phyloP scores from a whole-genome alignment of 2,113 vertebrate genomes.

The Ariopsis seemanni region DNA sequence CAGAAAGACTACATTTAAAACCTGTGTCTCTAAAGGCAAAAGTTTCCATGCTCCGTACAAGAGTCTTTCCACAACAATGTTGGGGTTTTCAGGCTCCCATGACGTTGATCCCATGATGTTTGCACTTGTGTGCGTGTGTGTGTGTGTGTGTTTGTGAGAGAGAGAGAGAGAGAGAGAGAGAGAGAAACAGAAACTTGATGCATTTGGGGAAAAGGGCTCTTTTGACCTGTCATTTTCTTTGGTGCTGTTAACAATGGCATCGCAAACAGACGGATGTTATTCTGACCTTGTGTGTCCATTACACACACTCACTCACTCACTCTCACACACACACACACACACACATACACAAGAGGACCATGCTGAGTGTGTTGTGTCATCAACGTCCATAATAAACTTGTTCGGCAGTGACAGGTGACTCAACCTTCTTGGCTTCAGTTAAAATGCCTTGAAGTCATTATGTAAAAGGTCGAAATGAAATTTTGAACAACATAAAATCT shows the following conservation, averaged over 20 bases:
- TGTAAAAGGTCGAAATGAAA: not conserved
- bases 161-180: not conserved
- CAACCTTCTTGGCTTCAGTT: not conserved
- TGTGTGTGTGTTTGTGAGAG: conserved; percentile 44
- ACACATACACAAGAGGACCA: not conserved
- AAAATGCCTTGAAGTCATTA: not conserved
- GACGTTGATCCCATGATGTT: conserved; percentile 64
- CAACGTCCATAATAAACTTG: conserved; percentile 19
- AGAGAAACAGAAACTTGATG: conserved; percentile 42
- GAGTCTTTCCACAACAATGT: conserved; percentile 69
- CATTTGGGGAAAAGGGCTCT: conserved; percentile 19
- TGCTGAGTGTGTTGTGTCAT: not conserved
- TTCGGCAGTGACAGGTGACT: conserved; percentile 21
- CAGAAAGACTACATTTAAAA: not conserved
- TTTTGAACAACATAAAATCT: not conserved
- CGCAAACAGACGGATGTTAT: conserved; percentile 48
- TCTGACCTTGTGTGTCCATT: conserved; percentile 41
- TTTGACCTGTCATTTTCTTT: conserved; percentile 38
- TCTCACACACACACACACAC: conserved; percentile 10
- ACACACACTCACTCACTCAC: not conserved
- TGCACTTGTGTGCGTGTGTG: conserved; percentile 52
- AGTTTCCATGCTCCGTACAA: conserved; percentile 61
- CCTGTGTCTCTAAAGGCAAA: conserved; percentile 37
- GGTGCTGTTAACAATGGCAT: conserved; percentile 38
- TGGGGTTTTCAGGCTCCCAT: conserved; percentile 75